These are phyloP conservation scores for Drosophila gaucha DNA, from an alignment of 2,888 invertebrate genomes.

Conservation along the genomic window DNA sequence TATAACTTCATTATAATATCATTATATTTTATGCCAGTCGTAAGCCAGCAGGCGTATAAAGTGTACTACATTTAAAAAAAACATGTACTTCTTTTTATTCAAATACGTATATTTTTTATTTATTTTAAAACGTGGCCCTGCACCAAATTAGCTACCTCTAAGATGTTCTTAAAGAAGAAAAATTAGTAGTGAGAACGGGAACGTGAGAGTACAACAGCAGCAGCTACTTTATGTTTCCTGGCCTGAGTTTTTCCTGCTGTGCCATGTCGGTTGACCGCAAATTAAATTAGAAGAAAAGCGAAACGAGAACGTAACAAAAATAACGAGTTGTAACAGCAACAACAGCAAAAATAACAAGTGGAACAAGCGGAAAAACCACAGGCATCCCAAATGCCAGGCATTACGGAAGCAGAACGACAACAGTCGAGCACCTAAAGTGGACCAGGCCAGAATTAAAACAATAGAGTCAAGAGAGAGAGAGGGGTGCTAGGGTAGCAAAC, in stretches of 20 bases:
- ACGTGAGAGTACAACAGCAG: background rate
- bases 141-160: slow-evolving; percentile 29
- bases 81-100: background rate
- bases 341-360: slow-evolving; percentile 22
- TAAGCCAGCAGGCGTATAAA: too few species aligned
- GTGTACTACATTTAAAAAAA: background rate
- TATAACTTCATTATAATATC: too few species aligned
- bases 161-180: slow-evolving; percentile 16
- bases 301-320: slow-evolving; percentile 53
- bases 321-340: slow-evolving; percentile 58
- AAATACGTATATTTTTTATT: background rate
- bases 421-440: slow-evolving; percentile 44
- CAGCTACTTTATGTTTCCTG: slow-evolving; percentile 58
- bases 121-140: background rate
- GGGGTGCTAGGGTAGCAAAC: slow-evolving; percentile 40
- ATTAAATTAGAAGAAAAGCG: slow-evolving; percentile 76
- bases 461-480: slow-evolving; percentile 33
- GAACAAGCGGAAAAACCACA: slow-evolving; percentile 26
- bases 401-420: slow-evolving; percentile 47
- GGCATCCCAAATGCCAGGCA: slow-evolving; percentile 38
- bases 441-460: slow-evolving; percentile 60
- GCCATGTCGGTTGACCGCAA: slow-evolving; percentile 76
- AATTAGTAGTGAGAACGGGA: slow-evolving; percentile 21
- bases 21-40: too few species aligned
- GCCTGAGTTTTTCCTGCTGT: slow-evolving; percentile 42